These are phyloP conservation scores for Pseudeuparius sepicola DNA, from an alignment of 2,888 invertebrate species.

Conservation along the genomic window DNA sequence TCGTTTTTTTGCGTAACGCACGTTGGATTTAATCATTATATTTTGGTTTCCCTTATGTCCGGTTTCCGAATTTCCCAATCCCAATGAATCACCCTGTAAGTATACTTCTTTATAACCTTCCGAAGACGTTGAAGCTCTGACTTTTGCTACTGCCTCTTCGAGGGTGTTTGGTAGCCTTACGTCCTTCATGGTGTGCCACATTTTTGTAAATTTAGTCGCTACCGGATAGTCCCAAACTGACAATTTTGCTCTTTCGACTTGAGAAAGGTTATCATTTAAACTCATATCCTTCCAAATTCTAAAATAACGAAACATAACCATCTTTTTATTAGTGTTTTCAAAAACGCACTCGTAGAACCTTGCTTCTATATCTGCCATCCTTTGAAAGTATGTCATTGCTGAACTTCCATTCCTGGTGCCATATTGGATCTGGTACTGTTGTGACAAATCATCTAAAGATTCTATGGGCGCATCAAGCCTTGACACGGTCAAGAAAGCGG, in stretches of 20 bases:
- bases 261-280: conserved; percentile 82
- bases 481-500: conserved; percentile 92
- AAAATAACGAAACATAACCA: conserved; percentile 26
- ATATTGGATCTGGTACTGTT: conserved; percentile 87
- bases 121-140: conserved; percentile 56
- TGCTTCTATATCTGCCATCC: conserved; percentile 93
- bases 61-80: no score
- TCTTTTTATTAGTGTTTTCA: no score
- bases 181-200: conserved; percentile 92
- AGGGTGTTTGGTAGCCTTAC: conserved; percentile 70
- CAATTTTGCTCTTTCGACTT: conserved; percentile 82
- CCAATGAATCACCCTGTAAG: no score
- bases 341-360: conserved; percentile 82
- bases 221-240: conserved; percentile 99
- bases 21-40: no score
- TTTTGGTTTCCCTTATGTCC: no score
- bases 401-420: conserved; percentile 82
- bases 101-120: no score
- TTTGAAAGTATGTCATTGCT: conserved; percentile 87
- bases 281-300: conserved; percentile 99
- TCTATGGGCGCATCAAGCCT: conserved; percentile 87
- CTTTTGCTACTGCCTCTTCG: conserved; percentile 69
- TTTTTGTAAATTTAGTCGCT: conserved; percentile 95
- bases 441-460: conserved; percentile 86
- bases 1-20: no score